Evolutionary conservation across 2,113 vertebrate species (phyloP), one percentile per base, ranked within the genome.

Genomic region (Corapipo altera): DNA sequence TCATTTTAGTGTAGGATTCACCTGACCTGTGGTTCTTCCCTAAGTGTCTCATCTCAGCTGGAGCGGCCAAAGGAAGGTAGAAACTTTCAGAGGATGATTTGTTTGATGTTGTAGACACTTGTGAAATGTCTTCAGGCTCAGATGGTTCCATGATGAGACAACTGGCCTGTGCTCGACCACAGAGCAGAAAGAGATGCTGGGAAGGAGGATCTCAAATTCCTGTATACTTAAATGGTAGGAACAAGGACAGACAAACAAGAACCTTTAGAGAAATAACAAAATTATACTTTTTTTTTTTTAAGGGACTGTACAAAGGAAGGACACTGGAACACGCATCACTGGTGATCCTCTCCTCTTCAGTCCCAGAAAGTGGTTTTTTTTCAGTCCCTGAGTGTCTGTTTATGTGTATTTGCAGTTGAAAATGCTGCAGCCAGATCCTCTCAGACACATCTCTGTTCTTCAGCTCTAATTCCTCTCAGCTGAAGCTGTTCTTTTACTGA

Each of bases 401-500:
- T 58, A 21, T 18, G 26, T 39, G 8, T 4, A 33, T 76, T 82
- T 88, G 9, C 48, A 65, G 21, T 24, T 79, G 15, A 37, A 82
- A 85, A 82, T 69, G 43, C 27, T 22, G 8, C 26, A 82, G 44
- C n/a, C 79, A 83, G 71, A 73, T 46, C 44, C 5, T 92, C 46
- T 65, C 37, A 65, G 67, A 41, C 35, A 43, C 20, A 17, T n/a
- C 54, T 74, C 18, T 55, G 46, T 43, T 84, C 59, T 89, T 92
- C 91, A 92, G 80, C 72, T 70, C 58, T 58, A 88, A 90, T 83
- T 96, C 75, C 37, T 91, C 52, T 22, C 44, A 46, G 35, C 0
- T 73, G 51, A 83, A 80, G 26, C 52, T 83, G 18, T 1, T 37
- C 66, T 72, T 72, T 86, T 30, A 49, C n/a, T 54, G 51, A 51